phyloP scores from a whole-genome alignment of 2,888 invertebrate species.

The Odontocolon sp. region DNA sequence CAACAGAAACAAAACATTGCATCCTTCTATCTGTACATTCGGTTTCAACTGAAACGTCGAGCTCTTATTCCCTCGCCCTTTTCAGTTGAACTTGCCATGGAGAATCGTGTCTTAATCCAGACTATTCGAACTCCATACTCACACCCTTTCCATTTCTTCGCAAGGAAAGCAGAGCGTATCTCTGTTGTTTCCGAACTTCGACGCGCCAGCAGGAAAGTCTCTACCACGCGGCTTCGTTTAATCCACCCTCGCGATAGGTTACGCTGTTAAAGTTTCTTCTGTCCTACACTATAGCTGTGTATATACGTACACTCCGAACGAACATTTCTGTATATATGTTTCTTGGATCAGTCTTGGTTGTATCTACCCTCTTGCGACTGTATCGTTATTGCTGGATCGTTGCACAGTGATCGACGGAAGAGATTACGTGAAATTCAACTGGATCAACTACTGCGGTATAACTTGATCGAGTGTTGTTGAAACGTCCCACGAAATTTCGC shows the following conservation, averaged over 20 bases:
- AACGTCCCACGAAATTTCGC: slow-evolving; percentile 23
- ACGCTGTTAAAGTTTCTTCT: slow-evolving; percentile 31
- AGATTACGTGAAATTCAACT: slow-evolving; percentile 46
- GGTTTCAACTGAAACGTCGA: neutral
- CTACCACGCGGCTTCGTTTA: slow-evolving; percentile 46
- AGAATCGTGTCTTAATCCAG: slow-evolving; percentile 54
- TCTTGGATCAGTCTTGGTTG: neutral
- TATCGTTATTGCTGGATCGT: neutral
- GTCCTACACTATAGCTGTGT: too few relatives aligned
- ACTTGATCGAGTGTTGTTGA: slow-evolving; percentile 22
- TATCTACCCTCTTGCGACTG: neutral
- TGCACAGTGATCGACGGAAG: slow-evolving; percentile 37
- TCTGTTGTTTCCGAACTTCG: slow-evolving; percentile 38
- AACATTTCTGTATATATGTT: neutral
- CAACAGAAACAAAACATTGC: slow-evolving; percentile 1
- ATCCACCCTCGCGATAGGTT: slow-evolving; percentile 39
- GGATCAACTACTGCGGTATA: slow-evolving; percentile 25
- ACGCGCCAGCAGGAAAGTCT: slow-evolving; percentile 31
- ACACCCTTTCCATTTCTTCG: slow-evolving; percentile 25
- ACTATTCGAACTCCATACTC: slow-evolving; percentile 34
- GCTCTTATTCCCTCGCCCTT: neutral
- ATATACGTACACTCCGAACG: neutral
- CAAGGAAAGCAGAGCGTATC: slow-evolving; percentile 5
- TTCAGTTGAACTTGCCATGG: slow-evolving; percentile 38
- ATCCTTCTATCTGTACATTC: slow-evolving; percentile 5